phyloP scores from a whole-genome alignment of 2,888 invertebrate species.

The Amphimallon solstitiale region DNA sequence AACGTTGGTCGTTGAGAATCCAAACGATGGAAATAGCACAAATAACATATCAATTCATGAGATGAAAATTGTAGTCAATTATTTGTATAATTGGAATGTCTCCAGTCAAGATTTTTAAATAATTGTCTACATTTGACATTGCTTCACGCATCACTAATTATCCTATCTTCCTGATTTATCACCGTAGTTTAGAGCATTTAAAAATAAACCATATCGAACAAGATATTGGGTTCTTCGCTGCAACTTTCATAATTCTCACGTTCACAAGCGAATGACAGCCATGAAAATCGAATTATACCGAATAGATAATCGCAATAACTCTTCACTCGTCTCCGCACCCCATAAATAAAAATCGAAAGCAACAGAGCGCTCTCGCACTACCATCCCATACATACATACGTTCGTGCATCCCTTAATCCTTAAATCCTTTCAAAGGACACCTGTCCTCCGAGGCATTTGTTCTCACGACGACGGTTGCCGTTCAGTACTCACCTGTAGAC shows the following conservation, averaged over 20 bases:
- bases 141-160: too few species aligned
- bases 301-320: conserved; percentile 3
- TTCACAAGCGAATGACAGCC: neutral
- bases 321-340: neutral
- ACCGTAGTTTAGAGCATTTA: too few species aligned
- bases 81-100: too few species aligned
- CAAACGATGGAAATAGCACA: too few species aligned
- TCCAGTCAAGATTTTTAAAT: too few species aligned
- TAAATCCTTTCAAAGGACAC: conserved; percentile 43
- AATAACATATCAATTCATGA: too few species aligned
- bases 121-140: too few species aligned
- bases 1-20: too few species aligned
- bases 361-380: neutral
- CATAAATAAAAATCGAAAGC: neutral
- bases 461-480: conserved; percentile 41
- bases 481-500: conserved; percentile 57
- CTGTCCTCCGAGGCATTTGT: conserved; percentile 40
- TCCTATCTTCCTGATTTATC: too few species aligned
- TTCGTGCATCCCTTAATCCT: conserved; percentile 16
- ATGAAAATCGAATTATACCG: conserved; percentile 17
- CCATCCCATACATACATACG: neutral
- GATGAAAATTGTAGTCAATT: too few species aligned
- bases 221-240: too few species aligned
- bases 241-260: neutral
- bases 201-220: too few species aligned